These are phyloP conservation scores for Vulpes lagopus DNA, from an alignment of 2,113 vertebrate species.

Conservation along the genomic window DNA sequence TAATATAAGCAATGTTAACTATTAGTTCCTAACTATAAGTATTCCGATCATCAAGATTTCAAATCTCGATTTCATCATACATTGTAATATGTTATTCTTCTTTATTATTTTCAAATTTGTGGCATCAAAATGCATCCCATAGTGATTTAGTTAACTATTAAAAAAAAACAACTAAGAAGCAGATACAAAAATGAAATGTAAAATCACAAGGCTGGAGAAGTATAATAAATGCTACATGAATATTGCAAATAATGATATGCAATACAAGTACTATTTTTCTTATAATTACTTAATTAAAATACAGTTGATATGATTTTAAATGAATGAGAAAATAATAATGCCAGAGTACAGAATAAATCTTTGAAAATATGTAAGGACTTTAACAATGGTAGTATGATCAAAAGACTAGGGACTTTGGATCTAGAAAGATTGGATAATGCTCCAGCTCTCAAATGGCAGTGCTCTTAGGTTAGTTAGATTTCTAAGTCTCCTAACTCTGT, in stretches of 20 bases:
- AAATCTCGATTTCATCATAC: background rate
- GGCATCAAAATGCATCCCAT: background rate
- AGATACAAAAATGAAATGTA: conserved; percentile 28
- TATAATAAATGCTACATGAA: background rate
- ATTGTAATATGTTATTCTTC: background rate
- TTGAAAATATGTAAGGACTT: background rate
- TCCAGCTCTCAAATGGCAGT: background rate
- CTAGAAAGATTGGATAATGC: background rate
- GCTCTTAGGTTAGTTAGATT: background rate
- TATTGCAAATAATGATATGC: background rate
- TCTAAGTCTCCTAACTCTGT: background rate
- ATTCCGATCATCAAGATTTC: background rate
- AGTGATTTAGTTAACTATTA: background rate
- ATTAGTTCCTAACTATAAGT: background rate
- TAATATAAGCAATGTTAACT: background rate
- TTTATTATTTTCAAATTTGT: conserved; percentile 7
- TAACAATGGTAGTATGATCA: background rate
- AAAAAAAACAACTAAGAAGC: background rate
- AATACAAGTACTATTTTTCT: background rate
- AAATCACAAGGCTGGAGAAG: background rate
- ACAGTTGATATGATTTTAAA: background rate
- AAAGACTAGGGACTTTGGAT: background rate
- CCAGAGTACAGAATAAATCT: background rate
- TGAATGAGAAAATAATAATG: background rate
- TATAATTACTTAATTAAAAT: conserved; percentile 1